phyloP scores from a whole-genome alignment of 2,797 vertebrate genomes.

The Mallotus villosus region DNA sequence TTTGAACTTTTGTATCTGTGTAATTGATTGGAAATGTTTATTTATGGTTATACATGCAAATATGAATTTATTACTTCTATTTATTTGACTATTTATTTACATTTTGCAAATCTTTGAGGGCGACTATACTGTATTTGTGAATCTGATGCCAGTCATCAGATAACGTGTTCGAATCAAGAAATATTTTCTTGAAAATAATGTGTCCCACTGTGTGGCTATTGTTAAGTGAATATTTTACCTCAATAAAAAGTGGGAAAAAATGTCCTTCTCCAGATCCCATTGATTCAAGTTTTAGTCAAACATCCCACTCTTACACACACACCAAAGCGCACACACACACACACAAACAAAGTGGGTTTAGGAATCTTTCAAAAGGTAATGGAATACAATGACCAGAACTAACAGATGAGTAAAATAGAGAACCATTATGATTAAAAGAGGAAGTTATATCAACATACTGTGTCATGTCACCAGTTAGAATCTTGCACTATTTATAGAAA shows the following conservation, averaged over 20 bases:
- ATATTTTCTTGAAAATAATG: too few species aligned
- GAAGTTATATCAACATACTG: too few species aligned
- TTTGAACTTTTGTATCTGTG: conserved; percentile 26
- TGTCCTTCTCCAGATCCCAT: background rate
- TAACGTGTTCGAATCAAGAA: background rate
- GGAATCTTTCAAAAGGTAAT: background rate
- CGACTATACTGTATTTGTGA: conserved; percentile 1
- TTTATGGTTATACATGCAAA: conserved; percentile 11
- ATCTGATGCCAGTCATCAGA: background rate
- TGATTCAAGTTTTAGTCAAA: too few species aligned
- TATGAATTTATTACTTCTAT: conserved; percentile 17
- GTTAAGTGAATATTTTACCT: background rate
- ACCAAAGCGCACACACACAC: too few species aligned
- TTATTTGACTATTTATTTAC: conserved; percentile 16
- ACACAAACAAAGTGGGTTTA: background rate
- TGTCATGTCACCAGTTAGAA: too few species aligned
- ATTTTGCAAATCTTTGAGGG: background rate
- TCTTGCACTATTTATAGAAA: too few species aligned
- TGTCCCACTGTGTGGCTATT: background rate
- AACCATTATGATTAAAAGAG: background rate
- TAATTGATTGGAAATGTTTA: background rate
- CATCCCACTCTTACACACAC: too few species aligned
- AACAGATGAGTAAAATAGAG: background rate
- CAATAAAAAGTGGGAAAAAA: background rate
- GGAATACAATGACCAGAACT: background rate